Evolutionary conservation across 1,140 invertebrate genomes (phyloP), one percentile per base, ranked within the genome.

Genomic region (Anastatus disparis): DNA sequence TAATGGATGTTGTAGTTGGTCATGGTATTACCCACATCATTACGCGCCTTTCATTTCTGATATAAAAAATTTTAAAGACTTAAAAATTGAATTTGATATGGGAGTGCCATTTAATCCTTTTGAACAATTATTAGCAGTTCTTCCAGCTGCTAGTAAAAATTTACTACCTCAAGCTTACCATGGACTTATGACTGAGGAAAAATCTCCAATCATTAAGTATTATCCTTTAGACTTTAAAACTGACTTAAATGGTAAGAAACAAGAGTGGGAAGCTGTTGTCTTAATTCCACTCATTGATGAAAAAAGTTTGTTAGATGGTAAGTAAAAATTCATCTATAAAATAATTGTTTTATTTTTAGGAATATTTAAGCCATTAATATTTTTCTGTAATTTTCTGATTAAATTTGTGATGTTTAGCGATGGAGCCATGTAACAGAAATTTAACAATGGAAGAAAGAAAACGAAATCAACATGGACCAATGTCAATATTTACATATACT

Each of bases 261-360:
- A 98, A 77, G 95, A 98, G 70, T 99, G 97, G 97, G 97, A 99
- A 84, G 97, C 97, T 24, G 93, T 99, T 0, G 96, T 99, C 8
- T 87, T 99, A 0, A 97, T 99, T 78, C 97, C 97, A 1, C 98
- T 99, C 77, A 99, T 99, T 76, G 92, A 98, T 74, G 96, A 98
- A 31, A 77, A 79, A 48, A 48, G 56, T 22, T 76, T 86, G 42
- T 48, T 82, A 15, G 56, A 79, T 3, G 88, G 92, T 93, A 79
- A 77, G 81, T 80, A 66, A 63, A 68, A 38, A 65, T 75, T 29
- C 63, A 3, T 65, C 15, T 58, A 26, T 35, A 69, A 73, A 42
- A 4, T 52, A 15, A 46, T 46, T 6, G 2, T 46, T 46, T 7
- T 46, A 20, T 46, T 46, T 22, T 46, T n/a, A n/a, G n/a, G n/a